Base-by-base conservation (phyloP, 2,113 vertebrate species). In the Chaenocephalus aceratus region DNA sequence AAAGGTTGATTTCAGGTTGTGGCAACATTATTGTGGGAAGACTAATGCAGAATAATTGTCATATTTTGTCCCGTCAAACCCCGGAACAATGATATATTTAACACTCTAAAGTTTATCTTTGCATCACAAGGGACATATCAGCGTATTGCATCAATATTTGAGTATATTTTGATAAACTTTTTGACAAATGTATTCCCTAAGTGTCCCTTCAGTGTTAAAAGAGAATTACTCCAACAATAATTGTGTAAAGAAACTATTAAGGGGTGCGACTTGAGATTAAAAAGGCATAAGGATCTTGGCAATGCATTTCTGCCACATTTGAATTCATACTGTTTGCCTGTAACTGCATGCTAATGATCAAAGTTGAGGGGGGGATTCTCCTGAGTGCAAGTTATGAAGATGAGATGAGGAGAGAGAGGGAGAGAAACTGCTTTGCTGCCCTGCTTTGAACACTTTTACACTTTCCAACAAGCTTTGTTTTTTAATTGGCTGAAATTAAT, bases 401-500 rank as follows among this genome's bases (percentile, higher is more conserved):
- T 94, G 91, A 94, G 93, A 95, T 90, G 92, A 94, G 86, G 93
- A 91, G 90, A 88, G 86, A 86, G 79, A 86, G 88, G 49, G 84
- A 86, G 86, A 89, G 82, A 87, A 88, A 93, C 86, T 90, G 93
- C 89, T 94, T 95, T 94, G 92, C 94, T 91, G 82, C 89, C 89
- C 91, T 89, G 92, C 95, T 98, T 97, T 97, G 95, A 97, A 97
- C 95, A 97, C 94, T 97, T 96, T 96, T 96, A 94, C 96, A 96
- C 96, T 97, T 97, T 97, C 95, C 96, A 97, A 97, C 96, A 94
- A 94, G 97, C 97, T 98, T 98, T 99, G 97, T 99, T 99, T 99
- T 98, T 99, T 98, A 98, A 98, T 98, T 98, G 97, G 96, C 82
- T 96, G 97, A 98, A 99, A 99, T 99, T 99, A 98, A 99, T 99